Conservation (phyloP, 2,113 vertebrate genomes). For the Antigone vipio region DNA sequence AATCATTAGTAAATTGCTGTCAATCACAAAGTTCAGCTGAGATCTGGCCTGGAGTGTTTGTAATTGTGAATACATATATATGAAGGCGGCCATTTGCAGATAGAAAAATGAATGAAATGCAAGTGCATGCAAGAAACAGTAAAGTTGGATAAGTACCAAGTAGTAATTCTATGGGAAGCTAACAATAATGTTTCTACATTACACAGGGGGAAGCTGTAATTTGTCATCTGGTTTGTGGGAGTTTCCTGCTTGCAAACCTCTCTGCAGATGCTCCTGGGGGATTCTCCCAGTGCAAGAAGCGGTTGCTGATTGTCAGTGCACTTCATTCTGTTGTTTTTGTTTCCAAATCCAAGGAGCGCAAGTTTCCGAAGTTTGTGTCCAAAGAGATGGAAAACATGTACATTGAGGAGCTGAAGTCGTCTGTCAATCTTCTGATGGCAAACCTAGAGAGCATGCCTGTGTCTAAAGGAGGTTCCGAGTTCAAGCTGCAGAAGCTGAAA, state of each 20-base stretch:
- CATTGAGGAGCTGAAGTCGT: constrained; percentile 95
- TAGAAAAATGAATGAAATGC: not conserved
- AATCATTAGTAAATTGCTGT: not conserved
- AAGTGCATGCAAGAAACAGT: not conserved
- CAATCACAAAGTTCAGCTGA: not conserved
- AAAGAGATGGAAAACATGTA: constrained; percentile 98
- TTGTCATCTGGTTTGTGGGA: constrained; percentile 25
- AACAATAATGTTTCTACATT: not conserved
- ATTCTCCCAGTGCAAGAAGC: not conserved
- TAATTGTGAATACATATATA: not conserved
- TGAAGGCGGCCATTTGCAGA: not conserved
- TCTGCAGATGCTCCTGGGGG: not conserved
- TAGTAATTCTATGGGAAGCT: not conserved
- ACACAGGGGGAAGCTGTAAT: not conserved
- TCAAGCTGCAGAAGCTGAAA: constrained; percentile 98
- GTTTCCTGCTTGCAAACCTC: not conserved
- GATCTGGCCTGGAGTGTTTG: not conserved
- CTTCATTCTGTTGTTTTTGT: not conserved
- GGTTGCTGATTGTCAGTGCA: not conserved
- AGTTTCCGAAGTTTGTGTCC: constrained; percentile 92
- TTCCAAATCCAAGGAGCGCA: constrained; percentile 82
- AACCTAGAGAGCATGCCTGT: constrained; percentile 99
- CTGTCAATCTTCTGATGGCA: constrained; percentile 97
- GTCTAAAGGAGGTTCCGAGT: constrained; percentile 94
- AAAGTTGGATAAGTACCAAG: not conserved